Evolutionary conservation across 1,140 invertebrate species (phyloP).

Genomic region (Lepeophtheirus salmonis): DNA sequence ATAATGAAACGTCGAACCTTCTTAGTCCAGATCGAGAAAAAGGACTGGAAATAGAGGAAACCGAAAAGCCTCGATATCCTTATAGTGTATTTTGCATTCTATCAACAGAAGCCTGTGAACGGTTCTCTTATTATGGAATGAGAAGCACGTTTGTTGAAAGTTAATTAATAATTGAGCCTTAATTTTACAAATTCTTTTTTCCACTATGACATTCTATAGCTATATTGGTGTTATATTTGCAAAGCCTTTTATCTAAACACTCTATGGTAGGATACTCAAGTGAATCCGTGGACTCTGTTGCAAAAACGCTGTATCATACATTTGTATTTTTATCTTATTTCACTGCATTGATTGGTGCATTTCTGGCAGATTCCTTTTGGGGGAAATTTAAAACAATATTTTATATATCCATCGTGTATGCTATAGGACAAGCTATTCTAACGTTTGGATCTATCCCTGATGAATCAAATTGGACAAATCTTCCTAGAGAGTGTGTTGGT

Average conservation of each 20-base stretch:
- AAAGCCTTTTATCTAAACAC: conserved; percentile 35
- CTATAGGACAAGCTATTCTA: conserved; percentile 57
- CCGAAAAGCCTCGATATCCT: conserved; percentile 38
- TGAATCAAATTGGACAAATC: neutral
- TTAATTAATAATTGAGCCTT: neutral
- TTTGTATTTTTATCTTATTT: conserved; percentile 71
- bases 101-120: conserved; percentile 85
- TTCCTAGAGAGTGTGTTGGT: neutral
- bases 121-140: conserved; percentile 91
- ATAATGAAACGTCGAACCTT: neutral
- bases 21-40: neutral
- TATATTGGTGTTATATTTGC: conserved; percentile 58
- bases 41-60: neutral
- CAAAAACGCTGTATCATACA: conserved; percentile 56
- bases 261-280: neutral
- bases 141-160: conserved; percentile 56
- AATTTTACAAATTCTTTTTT: neutral
- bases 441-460: conserved; percentile 39
- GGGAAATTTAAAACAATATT: conserved; percentile 76
- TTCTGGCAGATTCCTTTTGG: conserved; percentile 66
- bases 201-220: conserved; percentile 36
- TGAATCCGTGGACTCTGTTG: conserved; percentile 28
- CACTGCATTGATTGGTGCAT: conserved; percentile 63
- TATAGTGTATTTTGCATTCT: conserved; percentile 78
- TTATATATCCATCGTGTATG: conserved; percentile 69